phyloP scores from a whole-genome alignment of 2,113 vertebrate genomes.

The Aviceda subcristata region DNA sequence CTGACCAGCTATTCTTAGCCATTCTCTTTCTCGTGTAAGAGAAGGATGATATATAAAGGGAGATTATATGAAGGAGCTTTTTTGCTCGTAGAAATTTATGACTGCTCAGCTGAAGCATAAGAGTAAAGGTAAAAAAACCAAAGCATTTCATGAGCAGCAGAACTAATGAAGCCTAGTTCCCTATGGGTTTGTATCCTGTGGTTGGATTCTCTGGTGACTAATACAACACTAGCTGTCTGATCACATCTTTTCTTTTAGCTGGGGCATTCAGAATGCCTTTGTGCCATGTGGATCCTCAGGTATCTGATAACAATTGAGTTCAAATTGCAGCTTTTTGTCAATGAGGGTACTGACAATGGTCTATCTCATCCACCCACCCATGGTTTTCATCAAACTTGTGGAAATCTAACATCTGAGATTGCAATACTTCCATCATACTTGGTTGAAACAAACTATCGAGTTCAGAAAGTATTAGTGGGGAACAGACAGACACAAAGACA shows the following conservation, averaged over 20 bases:
- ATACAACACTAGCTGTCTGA: neutral
- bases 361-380: neutral
- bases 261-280: slow-evolving; percentile 3
- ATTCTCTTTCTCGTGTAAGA: slow-evolving; percentile 29
- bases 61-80: slow-evolving; percentile 35
- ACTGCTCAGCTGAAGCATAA: neutral
- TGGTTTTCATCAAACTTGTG: neutral
- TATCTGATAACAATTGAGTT: slow-evolving; percentile 9
- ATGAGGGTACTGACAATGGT: neutral
- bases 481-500: neutral
- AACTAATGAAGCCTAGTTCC: slow-evolving; percentile 54
- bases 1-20: slow-evolving; percentile 62
- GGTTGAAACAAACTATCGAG: neutral
- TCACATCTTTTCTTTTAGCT: slow-evolving; percentile 24
- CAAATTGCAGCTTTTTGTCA: slow-evolving; percentile 18
- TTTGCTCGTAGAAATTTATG: neutral
- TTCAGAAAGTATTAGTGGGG: neutral
- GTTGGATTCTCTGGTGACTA: slow-evolving; percentile 52
- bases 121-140: slow-evolving; percentile 38
- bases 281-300: neutral
- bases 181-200: slow-evolving; percentile 8
- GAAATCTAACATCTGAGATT: neutral
- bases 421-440: neutral
- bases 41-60: slow-evolving; percentile 39
- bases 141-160: slow-evolving; percentile 18